Conservation (phyloP, 2,888 invertebrate genomes). For the Exocentrus adspersus region DNA sequence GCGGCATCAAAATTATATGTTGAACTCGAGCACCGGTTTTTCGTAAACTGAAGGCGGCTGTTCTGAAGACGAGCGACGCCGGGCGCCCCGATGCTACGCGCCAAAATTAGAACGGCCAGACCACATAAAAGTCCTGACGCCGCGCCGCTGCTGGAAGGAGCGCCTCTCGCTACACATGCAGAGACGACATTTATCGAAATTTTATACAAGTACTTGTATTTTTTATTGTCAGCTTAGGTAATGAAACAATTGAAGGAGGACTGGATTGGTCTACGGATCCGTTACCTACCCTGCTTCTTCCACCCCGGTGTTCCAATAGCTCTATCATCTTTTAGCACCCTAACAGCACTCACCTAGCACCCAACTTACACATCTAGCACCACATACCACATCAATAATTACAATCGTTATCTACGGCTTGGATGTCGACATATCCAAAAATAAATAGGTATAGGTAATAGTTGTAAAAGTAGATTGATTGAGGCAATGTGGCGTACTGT, state of each 20-base stretch:
- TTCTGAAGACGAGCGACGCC: slow-evolving; percentile 14
- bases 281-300: too few species aligned
- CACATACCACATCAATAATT: not conserved
- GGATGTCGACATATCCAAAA: not conserved
- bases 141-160: slow-evolving; percentile 21
- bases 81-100: slow-evolving; percentile 26
- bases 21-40: slow-evolving; percentile 18
- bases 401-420: not conserved
- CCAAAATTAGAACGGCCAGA: slow-evolving; percentile 31
- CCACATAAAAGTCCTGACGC: slow-evolving; percentile 21
- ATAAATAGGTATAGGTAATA: not conserved
- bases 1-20: slow-evolving; percentile 11
- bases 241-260: too few species aligned
- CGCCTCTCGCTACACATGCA: too few species aligned
- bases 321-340: too few species aligned
- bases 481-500: not conserved
- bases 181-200: slow-evolving; percentile 14
- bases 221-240: too few species aligned
- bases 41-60: slow-evolving; percentile 16
- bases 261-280: too few species aligned
- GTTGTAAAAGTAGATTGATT: not conserved
- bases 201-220: too few species aligned
- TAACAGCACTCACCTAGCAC: too few species aligned
- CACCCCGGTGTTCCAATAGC: too few species aligned
- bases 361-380: too few species aligned